Percentiles rank a stretch among this genome's conserved stretches.
Conservation (phyloP, 2,888 invertebrate genomes). For the Nephrotoma guestfalica region DNA sequence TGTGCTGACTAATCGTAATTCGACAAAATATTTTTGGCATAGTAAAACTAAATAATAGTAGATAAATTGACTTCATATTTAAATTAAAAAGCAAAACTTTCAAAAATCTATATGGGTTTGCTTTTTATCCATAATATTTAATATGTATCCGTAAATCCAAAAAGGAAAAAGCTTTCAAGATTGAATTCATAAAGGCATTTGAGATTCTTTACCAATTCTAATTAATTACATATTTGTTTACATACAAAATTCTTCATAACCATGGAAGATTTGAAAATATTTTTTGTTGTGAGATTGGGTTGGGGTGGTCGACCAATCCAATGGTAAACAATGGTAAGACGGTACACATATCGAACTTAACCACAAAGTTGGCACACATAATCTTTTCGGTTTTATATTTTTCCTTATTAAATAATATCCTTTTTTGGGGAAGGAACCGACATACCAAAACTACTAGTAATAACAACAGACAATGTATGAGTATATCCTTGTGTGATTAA, state of each 20-base stretch:
- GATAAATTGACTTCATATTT: background rate
- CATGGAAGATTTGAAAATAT: background rate
- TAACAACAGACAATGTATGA: background rate
- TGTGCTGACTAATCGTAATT: no score
- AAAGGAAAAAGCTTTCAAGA: background rate
- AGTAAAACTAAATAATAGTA: background rate
- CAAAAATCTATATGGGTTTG: background rate
- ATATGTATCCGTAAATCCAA: background rate
- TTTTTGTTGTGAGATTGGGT: background rate
- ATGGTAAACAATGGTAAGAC: no score
- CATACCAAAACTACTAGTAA: background rate
- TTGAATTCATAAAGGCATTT: background rate
- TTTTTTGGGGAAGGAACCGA: background rate
- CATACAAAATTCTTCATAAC: background rate
- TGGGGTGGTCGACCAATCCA: background rate
- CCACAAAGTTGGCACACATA: background rate
- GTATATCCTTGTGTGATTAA: background rate
- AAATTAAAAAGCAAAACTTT: background rate
- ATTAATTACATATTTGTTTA: background rate
- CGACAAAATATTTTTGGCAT: no score
- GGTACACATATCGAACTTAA: no score
- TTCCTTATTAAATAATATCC: background rate
- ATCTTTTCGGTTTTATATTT: background rate
- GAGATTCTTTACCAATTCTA: background rate
- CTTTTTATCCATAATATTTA: background rate